Base-by-base conservation (phyloP, 2,888 invertebrate species). In the Leptodirus hochenwartii region DNA sequence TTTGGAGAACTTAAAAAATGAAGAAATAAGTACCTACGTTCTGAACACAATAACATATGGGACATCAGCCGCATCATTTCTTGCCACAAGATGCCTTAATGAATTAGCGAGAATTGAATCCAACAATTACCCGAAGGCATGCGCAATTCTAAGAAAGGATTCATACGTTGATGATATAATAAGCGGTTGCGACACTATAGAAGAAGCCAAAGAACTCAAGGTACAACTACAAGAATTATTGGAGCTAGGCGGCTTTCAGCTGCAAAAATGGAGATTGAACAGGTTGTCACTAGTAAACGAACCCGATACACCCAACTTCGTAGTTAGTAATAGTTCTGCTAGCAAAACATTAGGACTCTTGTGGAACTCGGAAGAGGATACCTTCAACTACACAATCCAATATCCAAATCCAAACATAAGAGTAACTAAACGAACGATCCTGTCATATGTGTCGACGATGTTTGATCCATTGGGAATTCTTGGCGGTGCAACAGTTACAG, bases 11-110 rank as follows among this genome's bases (percentile, higher is more conserved):
- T 8, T 22, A 30, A 29, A 30, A 5, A 17, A 16, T 12, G 34
- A 37, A 6, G 12, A 22, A n/a, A 22, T 42, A 13, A 9, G 26
- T 14, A 30, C 12, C 14, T 42, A 35, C 25, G 17, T 33, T 20
- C 33, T 42, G 17, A 38, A 40, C 22, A 40, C 41, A 1, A 31
- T 42, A 2, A 39, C 39, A 82, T 90, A 77, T 78, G 39, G 41
- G 3, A 37, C 37, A 17, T 20, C 33, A 2, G 22, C 40, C 9
- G 36, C 41, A 11, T 29, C 41, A 12, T 42, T 31, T 37, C 15
- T 42, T 14, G 40, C 31, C 4, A 15, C 33, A 34, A 26, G 36
- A 31, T 35, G 24, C 20, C 14, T 20, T 11, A 8, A 16, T 6
- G 5, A 34, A 26, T 26, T 39, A 35, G 15, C 25, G 29, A 24